These are phyloP conservation scores for Pseudanteris insignis DNA, from an alignment of 2,888 invertebrate genomes.

Conservation along the genomic window DNA sequence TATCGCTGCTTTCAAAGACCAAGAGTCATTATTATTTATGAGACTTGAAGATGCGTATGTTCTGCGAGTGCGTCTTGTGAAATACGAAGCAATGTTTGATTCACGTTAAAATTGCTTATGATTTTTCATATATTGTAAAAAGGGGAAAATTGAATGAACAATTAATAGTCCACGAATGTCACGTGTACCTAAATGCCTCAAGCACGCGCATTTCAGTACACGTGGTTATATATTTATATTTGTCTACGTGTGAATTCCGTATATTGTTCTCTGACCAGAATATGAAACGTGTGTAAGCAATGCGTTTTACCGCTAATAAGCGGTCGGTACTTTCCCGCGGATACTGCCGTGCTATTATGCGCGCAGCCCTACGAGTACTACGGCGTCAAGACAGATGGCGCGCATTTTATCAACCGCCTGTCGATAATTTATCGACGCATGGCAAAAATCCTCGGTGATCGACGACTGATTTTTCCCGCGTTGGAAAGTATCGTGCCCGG, in stretches of 20 bases:
- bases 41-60: no score
- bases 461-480: conserved; percentile 18
- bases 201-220: conserved; percentile 50
- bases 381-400: conserved; percentile 7
- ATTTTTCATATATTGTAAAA: conserved; percentile 58
- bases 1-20: no score
- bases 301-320: conserved; percentile 17
- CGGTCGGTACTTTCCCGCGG: conserved; percentile 11
- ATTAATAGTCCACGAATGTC: conserved; percentile 61
- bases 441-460: conserved; percentile 6
- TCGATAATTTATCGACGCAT: conserved; percentile 38
- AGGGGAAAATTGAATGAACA: conserved; percentile 56
- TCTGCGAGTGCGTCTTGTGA: conserved; percentile 4
- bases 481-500: no score
- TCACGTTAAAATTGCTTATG: conserved; percentile 55
- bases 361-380: neutral
- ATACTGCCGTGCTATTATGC: conserved; percentile 2
- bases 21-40: no score
- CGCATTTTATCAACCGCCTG: conserved; percentile 13
- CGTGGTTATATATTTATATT: conserved; percentile 52
- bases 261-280: conserved; percentile 48
- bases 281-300: conserved; percentile 31
- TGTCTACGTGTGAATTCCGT: conserved; percentile 58
- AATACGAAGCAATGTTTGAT: conserved; percentile 47
- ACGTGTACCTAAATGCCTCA: conserved; percentile 51